phyloP scores from a whole-genome alignment of 2,113 vertebrate species.

The Antechinus flavipes region DNA sequence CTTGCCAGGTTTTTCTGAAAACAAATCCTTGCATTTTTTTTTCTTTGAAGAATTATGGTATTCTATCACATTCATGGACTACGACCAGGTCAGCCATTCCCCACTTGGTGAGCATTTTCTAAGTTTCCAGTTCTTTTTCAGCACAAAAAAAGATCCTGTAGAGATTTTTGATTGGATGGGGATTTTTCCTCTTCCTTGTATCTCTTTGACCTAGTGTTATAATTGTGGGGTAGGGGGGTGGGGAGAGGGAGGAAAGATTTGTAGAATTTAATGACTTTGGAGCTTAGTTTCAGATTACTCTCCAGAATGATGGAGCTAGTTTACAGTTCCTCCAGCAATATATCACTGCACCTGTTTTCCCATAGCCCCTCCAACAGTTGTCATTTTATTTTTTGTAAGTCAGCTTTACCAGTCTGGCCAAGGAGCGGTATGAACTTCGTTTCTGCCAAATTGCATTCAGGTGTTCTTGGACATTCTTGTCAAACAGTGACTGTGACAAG shows the following conservation, averaged over 20 bases:
- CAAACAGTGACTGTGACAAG: background rate
- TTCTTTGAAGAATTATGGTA: too few species aligned
- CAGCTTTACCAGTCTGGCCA: background rate
- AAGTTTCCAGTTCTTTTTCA: background rate
- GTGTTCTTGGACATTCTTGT: background rate
- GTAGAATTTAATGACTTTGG: background rate
- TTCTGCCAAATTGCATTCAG: background rate
- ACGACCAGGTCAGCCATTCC: background rate
- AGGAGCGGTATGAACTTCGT: background rate
- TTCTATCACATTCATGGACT: background rate
- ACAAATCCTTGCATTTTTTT: background rate
- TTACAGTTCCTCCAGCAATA: background rate
- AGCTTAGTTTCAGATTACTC: background rate
- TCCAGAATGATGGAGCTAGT: background rate
- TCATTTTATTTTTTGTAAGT: background rate
- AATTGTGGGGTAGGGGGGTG: background rate
- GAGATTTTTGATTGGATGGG: background rate
- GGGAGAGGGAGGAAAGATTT: background rate
- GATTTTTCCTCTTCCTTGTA: background rate
- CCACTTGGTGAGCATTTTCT: background rate
- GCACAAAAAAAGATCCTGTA: background rate
- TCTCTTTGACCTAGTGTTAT: background rate
- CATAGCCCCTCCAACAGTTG: background rate
- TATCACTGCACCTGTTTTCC: background rate
- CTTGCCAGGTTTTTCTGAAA: background rate